phyloP scores from a whole-genome alignment of 2,797 vertebrate species.

The Lates japonicus region DNA sequence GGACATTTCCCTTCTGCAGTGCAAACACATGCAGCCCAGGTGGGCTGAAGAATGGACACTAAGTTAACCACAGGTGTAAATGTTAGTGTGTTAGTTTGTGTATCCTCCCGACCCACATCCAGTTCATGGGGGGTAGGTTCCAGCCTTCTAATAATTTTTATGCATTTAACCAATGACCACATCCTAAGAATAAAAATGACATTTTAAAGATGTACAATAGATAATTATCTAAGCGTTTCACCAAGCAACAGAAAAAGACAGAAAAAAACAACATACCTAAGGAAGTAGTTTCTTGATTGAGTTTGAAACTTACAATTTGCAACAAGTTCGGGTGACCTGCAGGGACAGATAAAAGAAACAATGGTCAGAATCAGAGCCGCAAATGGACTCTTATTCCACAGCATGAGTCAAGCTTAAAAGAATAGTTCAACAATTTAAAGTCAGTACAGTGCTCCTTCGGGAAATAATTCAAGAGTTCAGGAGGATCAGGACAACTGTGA shows the following conservation, averaged over 20 bases:
- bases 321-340: background rate
- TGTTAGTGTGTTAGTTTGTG: conserved; percentile 29
- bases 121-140: conserved; percentile 4
- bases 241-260: background rate
- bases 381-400: background rate
- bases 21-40: conserved; percentile 37
- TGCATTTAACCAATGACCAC: no score
- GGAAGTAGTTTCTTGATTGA: background rate
- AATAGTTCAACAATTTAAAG: background rate
- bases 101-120: background rate
- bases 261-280: background rate
- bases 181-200: background rate
- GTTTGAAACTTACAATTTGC: background rate
- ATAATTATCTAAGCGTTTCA: background rate
- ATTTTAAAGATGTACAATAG: background rate
- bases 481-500: no score
- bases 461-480: no score
- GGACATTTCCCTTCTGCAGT: conserved; percentile 13
- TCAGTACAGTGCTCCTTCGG: no score
- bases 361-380: background rate
- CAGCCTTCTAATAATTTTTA: background rate
- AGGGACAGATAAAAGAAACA: background rate
- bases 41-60: conserved; percentile 27
- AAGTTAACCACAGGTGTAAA: conserved; percentile 40
- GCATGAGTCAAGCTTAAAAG: background rate